Evolutionary conservation across 1,140 invertebrate genomes (phyloP), one percentile per base, ranked within the genome.

Genomic region (Lineus longissimus): DNA sequence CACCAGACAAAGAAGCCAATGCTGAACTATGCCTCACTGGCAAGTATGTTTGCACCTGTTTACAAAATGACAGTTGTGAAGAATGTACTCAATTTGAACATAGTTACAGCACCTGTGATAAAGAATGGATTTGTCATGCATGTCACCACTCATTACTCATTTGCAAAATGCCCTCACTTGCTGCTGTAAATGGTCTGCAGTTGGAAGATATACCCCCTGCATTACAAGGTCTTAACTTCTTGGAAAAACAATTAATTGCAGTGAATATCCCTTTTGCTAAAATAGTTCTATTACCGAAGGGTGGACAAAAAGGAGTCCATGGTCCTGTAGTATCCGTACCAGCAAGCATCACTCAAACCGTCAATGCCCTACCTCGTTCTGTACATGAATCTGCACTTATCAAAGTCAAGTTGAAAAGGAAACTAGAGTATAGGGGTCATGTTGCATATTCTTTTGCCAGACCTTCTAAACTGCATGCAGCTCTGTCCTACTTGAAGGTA

Each of bases 211-310:
- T 51, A 7, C 47, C 47, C 6, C n/a, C 19, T 9, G n/a, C 9
- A n/a, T 51, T 51, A 51, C 25, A 19, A 51, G 25, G n/a, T 51
- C 47, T 51, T 19, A 51, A 51, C 25, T 27, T 27, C n/a, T n/a
- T 51, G 47, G 47, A 51, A n/a, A 27, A 51, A 27, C 47, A 51
- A 23, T n/a, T 51, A 23, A 51, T 51, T 51, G 47, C 47, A 51
- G 25, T 51, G n/a, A 4, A 51, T n/a, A 51, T 51, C 25, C 47
- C 47, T 7, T 51, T 51, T 51, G 25, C 25, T n/a, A 51, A 51
- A n/a, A 51, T 51, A 27, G 4, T 51, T 27, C 19, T n/a, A 23
- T 51, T 51, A n/a, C 47, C 47, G 25, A 51, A 27, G 47, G 19
- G 25, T 23, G 47, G 47, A 6, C 47, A 51, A 27, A 19, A 51